A percentile compares a stretch with the other conserved stretches of the same genome.
Evolutionary conservation across 2,888 invertebrate genomes (phyloP).

Genomic region (Nomada ferruginata): DNA sequence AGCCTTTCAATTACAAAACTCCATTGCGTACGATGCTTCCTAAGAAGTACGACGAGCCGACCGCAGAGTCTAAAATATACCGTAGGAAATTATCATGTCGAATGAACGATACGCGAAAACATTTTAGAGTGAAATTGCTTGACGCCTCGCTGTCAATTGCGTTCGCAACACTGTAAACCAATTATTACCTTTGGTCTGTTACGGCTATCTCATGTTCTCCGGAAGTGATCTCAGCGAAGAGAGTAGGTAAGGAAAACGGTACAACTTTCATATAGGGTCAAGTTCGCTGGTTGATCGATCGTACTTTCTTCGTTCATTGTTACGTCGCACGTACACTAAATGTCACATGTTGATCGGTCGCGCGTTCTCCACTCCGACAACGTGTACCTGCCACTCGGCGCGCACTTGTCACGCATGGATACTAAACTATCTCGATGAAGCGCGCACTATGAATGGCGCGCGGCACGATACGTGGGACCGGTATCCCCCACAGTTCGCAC

Average conservation of each 20-base stretch:
- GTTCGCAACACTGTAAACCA: not conserved
- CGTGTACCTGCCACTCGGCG: slow-evolving; percentile 33
- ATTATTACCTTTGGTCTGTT: slow-evolving; percentile 39
- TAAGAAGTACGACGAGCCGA: slow-evolving; percentile 58
- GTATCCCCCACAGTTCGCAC: slow-evolving; percentile 31
- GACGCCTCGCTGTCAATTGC: not conserved
- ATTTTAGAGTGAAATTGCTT: not conserved
- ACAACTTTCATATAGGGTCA: slow-evolving; percentile 5
- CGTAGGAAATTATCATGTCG: not conserved
- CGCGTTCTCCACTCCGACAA: slow-evolving; percentile 12
- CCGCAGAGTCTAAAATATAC: not conserved
- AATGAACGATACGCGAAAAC: slow-evolving; percentile 1
- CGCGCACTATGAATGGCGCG: slow-evolving; percentile 61
- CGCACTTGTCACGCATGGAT: slow-evolving; percentile 32
- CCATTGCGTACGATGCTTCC: slow-evolving; percentile 37
- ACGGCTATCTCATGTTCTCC: slow-evolving; percentile 57
- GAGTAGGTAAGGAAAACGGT: not conserved
- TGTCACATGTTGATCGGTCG: slow-evolving; percentile 56
- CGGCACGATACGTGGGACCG: slow-evolving; percentile 28
- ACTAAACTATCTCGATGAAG: slow-evolving; percentile 50
- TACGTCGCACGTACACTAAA: not conserved
- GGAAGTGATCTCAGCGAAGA: not conserved
- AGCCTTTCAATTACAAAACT: slow-evolving; percentile 1
- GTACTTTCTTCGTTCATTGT: not conserved
- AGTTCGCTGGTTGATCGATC: slow-evolving; percentile 13